These are phyloP conservation scores for Dendrolimus punctatus DNA, from an alignment of 1,140 invertebrate genomes.

Conservation along the genomic window DNA sequence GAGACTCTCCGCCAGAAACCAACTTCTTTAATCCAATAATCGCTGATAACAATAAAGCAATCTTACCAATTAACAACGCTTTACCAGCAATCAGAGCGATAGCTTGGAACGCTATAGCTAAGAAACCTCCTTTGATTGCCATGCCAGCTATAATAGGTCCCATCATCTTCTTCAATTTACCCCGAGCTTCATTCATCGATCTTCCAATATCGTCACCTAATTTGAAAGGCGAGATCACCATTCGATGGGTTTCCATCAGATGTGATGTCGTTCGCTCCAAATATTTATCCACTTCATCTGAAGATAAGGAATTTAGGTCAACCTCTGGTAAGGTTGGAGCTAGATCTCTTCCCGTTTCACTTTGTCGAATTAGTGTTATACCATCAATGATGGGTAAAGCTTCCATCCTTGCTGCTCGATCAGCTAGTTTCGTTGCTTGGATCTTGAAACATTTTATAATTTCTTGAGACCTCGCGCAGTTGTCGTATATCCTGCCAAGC, in stretches of 20 bases:
- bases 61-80: conserved; percentile 82
- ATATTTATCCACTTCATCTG: conserved; percentile 73
- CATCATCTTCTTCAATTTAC: conserved; percentile 89
- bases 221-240: conserved; percentile 71
- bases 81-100: conserved; percentile 84
- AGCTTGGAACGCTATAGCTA: conserved; percentile 83
- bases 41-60: conserved; percentile 82
- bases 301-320: conserved; percentile 63
- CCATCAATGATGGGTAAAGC: conserved; percentile 77
- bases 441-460: conserved; percentile 79
- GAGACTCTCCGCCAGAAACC: conserved; percentile 73
- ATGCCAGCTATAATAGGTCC: conserved; percentile 87
- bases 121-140: conserved; percentile 82
- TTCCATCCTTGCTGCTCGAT: conserved; percentile 76
- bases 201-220: conserved; percentile 64
- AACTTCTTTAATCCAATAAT: conserved; percentile 85
- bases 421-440: conserved; percentile 75
- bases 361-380: conserved; percentile 65
- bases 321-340: conserved; percentile 58
- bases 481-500: conserved; percentile 73
- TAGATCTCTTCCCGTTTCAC: conserved; percentile 43
- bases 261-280: conserved; percentile 70
- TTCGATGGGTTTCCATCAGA: conserved; percentile 75
- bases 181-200: conserved; percentile 75
- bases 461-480: conserved; percentile 75